Evolutionary conservation across 2,888 invertebrate species (phyloP), one percentile per base, ranked within the genome.

Genomic region (Argyresthia goedartella): DNA sequence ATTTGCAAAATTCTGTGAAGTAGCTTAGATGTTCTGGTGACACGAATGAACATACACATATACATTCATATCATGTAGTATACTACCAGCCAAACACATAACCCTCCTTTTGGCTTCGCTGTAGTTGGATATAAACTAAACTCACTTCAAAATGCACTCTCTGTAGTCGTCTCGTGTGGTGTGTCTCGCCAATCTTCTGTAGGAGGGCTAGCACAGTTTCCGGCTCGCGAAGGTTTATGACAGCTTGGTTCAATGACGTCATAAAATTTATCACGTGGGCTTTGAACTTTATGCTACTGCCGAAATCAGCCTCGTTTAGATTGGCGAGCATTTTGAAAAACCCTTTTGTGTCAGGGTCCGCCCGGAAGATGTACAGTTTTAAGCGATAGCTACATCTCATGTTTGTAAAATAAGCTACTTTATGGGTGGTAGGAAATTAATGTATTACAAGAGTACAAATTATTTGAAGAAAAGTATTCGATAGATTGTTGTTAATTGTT

Each of bases 211-310:
- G 59, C 1, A 76, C 78, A 1, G 79, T 57, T 8, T 75, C 71
- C 0, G 81, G 81, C 9, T 75, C 63, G 25, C 73, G 50, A 1
- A 84, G 57, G 53, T 73, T 68, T 1, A 51, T 51, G 4, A 84
- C 67, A 0, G 71, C 66, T 4, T 62, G 59, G 57, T 75, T 65
- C 0, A 81, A 44, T 0, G 75, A 55, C 0, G 71, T 59, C 76
- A 84, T 80, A 0, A 81, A 60, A 52, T 67, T 76, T 7, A 76
- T 64, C 1, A 73, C 67, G 55, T 84, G 82, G 0, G 80, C 79
- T 51, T 66, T 69, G 55, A 81, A 82, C 47, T 66, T 66, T 4
- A 60, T 54, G 42, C 65, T 75, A 1, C 53, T 50, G 0, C 51
- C 53, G 42, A 73, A 65, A 41, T 74, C 61, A 0, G 69, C 67